Conservation (phyloP, 2,113 vertebrate species). For the Mobula hypostoma region DNA sequence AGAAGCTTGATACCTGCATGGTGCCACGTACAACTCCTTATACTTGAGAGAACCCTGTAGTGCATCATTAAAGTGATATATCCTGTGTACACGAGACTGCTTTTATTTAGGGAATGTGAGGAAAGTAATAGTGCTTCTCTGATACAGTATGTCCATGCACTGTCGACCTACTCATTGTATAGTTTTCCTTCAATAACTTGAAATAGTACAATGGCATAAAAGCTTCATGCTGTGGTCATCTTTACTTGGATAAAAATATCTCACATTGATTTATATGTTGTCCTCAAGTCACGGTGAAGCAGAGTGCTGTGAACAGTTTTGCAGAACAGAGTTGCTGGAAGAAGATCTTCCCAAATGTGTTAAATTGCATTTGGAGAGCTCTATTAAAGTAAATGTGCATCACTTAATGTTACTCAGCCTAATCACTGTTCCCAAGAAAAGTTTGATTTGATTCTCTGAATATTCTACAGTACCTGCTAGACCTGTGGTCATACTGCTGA, state of each 20-base stretch:
- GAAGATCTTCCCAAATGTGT: background rate
- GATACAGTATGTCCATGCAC: background rate
- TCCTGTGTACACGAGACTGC: background rate
- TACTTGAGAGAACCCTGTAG: background rate
- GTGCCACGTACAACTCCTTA: background rate
- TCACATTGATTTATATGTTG: background rate
- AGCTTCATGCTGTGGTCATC: conserved; percentile 25
- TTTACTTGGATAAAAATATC: background rate
- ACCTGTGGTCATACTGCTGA: background rate
- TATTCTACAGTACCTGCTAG: background rate
- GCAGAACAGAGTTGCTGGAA: background rate
- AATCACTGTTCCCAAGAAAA: too few species aligned
- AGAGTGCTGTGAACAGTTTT: background rate
- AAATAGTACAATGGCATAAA: conserved; percentile 10
- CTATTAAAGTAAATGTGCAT: too few species aligned
- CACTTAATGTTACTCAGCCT: too few species aligned
- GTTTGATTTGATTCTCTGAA: too few species aligned
- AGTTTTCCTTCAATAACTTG: background rate
- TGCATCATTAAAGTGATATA: background rate
- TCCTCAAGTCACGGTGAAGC: background rate
- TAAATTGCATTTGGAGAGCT: too few species aligned
- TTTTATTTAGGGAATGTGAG: background rate
- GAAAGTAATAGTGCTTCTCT: background rate
- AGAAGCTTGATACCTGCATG: background rate
- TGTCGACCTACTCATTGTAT: background rate